Evolutionary conservation across 1,140 invertebrate species (phyloP).

Genomic region (Lepidostoma basale): DNA sequence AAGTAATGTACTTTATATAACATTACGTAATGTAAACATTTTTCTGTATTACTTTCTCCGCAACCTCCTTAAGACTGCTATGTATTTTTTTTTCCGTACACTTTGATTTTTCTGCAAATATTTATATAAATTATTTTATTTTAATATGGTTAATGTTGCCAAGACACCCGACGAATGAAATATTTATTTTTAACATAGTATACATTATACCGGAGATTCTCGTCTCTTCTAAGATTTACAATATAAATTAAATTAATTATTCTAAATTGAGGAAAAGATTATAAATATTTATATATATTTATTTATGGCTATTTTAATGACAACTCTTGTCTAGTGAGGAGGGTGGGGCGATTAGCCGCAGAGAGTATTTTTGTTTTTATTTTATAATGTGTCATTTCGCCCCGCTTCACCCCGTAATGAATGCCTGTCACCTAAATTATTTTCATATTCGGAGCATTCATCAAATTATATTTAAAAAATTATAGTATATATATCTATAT

Average conservation of each 20-base stretch:
- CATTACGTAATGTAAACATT: too few relatives aligned
- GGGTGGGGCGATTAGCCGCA: background rate
- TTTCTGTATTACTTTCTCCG: too few relatives aligned
- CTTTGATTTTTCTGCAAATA: too few relatives aligned
- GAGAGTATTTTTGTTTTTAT: constrained; percentile 14
- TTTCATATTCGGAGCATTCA: constrained; percentile 19
- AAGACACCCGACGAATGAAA: background rate
- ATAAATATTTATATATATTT: too few relatives aligned
- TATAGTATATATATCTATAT: constrained; percentile 8
- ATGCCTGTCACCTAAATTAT: constrained; percentile 20
- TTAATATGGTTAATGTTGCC: background rate
- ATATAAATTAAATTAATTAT: constrained; percentile 20
- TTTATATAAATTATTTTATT: background rate
- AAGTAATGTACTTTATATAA: too few relatives aligned
- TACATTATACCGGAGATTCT: constrained; percentile 7
- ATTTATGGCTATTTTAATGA: constrained; percentile 8
- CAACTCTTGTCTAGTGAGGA: background rate
- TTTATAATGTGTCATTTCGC: constrained; percentile 6
- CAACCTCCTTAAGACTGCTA: too few relatives aligned
- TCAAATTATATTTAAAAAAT: constrained; percentile 22
- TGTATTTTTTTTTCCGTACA: too few relatives aligned
- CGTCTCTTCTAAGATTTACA: constrained; percentile 5
- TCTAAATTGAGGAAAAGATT: constrained; percentile 22
- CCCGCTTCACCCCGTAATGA: background rate
- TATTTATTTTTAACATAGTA: constrained; percentile 15